Conservation (phyloP, 2,797 vertebrate genomes). For the Phoebastria nigripes region DNA sequence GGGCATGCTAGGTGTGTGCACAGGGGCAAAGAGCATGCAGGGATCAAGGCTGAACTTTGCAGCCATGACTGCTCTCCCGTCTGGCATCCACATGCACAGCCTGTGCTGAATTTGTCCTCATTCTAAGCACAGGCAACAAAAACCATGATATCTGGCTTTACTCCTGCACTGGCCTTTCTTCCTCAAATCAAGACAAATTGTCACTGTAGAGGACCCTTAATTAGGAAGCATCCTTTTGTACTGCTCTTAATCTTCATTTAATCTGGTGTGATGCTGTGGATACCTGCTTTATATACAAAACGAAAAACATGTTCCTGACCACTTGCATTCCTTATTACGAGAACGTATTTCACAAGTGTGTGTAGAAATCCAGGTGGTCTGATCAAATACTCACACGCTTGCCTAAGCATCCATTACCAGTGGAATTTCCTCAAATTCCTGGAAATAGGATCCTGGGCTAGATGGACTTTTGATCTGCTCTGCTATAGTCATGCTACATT, state of each 20-base stretch:
- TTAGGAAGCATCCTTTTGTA: not conserved
- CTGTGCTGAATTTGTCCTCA: not conserved
- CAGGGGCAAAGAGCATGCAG: not conserved
- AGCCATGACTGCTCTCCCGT: not conserved
- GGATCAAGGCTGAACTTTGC: not conserved
- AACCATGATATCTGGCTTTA: rapidly evolving
- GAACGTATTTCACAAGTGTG: not conserved
- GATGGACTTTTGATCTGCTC: not conserved
- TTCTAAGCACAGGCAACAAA: not conserved
- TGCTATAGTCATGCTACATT: not conserved
- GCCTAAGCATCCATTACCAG: not conserved
- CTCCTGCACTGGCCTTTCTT: not conserved
- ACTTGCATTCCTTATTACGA: not conserved
- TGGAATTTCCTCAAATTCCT: not conserved
- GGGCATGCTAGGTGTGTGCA: not conserved
- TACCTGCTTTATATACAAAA: not conserved
- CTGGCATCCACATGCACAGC: not conserved
- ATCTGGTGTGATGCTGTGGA: not conserved
- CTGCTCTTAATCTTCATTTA: not conserved
- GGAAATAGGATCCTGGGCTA: not conserved
- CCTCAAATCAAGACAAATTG: not conserved
- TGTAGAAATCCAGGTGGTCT: not conserved
- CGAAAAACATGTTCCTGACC: not conserved
- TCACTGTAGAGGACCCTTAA: not conserved
- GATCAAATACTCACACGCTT: not conserved